Evolutionary conservation across 2,113 vertebrate genomes (phyloP).

Genomic region (Phylloscopus trochilus): DNA sequence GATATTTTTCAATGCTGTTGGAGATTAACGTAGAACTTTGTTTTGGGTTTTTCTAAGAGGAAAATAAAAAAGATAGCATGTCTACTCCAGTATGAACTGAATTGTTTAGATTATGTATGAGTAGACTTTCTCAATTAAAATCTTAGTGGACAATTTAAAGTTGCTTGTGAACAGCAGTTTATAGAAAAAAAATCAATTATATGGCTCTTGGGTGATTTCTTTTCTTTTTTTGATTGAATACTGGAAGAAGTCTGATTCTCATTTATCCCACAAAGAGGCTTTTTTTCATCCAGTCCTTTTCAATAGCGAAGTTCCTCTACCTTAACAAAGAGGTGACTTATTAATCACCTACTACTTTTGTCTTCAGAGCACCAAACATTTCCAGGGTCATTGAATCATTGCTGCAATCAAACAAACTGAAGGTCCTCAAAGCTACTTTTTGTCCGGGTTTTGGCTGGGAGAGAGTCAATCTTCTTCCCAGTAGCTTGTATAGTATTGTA

Average conservation of each 20-base stretch:
- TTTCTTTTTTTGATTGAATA: neutral
- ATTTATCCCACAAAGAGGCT: neutral
- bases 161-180: neutral
- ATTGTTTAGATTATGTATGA: neutral
- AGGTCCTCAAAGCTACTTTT: neutral
- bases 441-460: neutral
- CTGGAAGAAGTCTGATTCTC: neutral
- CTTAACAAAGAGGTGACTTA: neutral
- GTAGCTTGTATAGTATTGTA: neutral
- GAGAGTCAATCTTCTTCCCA: neutral
- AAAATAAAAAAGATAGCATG: neutral
- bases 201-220: neutral
- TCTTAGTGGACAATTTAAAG: neutral
- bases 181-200: neutral
- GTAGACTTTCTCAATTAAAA: neutral
- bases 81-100: neutral
- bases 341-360: neutral
- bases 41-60: neutral
- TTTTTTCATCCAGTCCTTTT: neutral
- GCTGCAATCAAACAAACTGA: neutral
- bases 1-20: neutral
- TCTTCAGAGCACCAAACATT: neutral
- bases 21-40: neutral
- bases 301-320: neutral
- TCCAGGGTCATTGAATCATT: neutral